Base-by-base conservation (phyloP, 1,140 invertebrate species). In the Ceratosolen fusciceps region DNA sequence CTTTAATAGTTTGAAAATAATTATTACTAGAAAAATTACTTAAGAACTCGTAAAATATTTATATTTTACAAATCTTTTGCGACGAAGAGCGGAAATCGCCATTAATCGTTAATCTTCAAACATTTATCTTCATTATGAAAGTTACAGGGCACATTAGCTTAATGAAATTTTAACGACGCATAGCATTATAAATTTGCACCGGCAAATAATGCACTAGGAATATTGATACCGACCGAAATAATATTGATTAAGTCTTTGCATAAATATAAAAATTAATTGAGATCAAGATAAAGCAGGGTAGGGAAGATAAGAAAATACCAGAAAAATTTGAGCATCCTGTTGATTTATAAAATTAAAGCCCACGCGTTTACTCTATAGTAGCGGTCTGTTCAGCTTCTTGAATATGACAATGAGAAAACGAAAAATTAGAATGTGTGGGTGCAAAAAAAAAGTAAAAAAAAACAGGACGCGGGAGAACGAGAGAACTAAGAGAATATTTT, bases 341-440 rank as follows among this genome's bases (percentile, higher is more conserved):
- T 75, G 74, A 76, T 76, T 76, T 76, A 52, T 24, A 56, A 67
- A 76, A 76, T 12, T 24, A 2, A 34, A 58, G 7, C 8, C 19
- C 7, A 19, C n/a, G 3, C 54, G 74, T 43, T 56, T 52, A 12
- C 52, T 39, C 54, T 58, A n/a, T 1, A 39, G 31, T 58, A 47
- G 52, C 52, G 16, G 56, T 58, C 21, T 49, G n/a, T 68, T 31
- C 67, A 56, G 52, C 43, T 67, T 76, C 34, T 56, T 49, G 37
- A 14, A 21, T 29, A 49, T 47, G 74, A 76, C 65, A 68, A 67
- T 58, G 52, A 52, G 74, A 77, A 77, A 77, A 68, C 43, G 74
- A 68, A 77, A 77, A 49, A 68, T 29, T 47, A 77, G 31, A 77
- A 43, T 31, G 31, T 8, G 39, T 19, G 47, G 7, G 47, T 10